Evolutionary conservation across 2,113 vertebrate species (phyloP).

Genomic region (Catharus minimus): DNA sequence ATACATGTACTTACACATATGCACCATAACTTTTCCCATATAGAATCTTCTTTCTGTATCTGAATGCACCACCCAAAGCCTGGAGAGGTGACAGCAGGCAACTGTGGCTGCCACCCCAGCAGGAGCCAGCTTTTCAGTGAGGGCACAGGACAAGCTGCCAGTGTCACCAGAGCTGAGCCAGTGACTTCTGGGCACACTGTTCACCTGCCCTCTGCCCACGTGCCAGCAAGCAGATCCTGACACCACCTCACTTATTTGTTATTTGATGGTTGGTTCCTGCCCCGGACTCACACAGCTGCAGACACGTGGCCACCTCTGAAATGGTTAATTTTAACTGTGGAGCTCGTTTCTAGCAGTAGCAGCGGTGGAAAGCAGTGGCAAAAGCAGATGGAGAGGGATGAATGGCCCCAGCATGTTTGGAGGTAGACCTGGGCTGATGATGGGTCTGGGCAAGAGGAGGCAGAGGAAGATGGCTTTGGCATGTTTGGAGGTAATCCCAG

Average conservation of each 20-base stretch:
- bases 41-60: neutral
- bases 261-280: neutral
- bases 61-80: neutral
- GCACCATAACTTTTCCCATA: neutral
- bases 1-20: too few species aligned
- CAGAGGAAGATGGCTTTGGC: neutral
- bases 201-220: neutral
- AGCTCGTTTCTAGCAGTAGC: neutral
- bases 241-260: neutral
- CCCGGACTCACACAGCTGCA: neutral
- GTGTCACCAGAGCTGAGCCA: neutral
- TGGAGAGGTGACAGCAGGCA: neutral
- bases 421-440: neutral
- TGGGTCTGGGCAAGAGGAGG: neutral
- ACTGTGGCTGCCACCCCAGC: neutral
- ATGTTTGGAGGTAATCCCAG: neutral
- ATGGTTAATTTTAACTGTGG: neutral
- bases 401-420: neutral
- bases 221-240: neutral
- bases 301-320: neutral
- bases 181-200: neutral
- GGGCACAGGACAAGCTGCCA: neutral
- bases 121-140: neutral
- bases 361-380: neutral
- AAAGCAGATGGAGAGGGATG: neutral